These are phyloP conservation scores for Pollenia angustigena DNA, from an alignment of 2,888 invertebrate genomes.

Conservation along the genomic window DNA sequence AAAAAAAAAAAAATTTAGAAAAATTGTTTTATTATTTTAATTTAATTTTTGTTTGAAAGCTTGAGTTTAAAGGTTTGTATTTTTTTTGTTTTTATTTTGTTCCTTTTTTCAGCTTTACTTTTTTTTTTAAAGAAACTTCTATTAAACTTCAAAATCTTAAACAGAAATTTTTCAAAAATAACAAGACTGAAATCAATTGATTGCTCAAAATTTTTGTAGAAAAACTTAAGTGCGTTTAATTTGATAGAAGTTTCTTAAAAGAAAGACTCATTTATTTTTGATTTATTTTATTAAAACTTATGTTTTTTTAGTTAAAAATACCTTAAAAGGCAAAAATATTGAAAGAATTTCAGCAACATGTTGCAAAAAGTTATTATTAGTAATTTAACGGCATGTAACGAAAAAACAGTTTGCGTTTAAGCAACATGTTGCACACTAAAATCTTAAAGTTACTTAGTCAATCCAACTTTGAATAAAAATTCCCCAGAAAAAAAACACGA, in stretches of 20 bases:
- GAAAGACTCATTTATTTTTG: not conserved
- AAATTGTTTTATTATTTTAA: conserved; percentile 49
- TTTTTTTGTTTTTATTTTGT: not conserved
- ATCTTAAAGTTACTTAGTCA: no score
- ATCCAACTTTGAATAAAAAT: no score
- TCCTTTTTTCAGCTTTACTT: conserved; percentile 12
- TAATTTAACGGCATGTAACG: not conserved
- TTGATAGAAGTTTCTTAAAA: conserved; percentile 22
- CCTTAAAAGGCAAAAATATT: no score
- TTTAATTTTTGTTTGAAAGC: conserved; percentile 13
- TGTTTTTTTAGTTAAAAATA: no score
- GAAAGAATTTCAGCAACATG: not conserved
- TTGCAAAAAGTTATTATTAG: not conserved
- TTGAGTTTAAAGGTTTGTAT: conserved; percentile 44
- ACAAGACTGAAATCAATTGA: conserved; percentile 55
- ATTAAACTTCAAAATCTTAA: conserved; percentile 5
- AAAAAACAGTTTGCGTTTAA: not conserved
- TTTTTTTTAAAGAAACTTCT: conserved; percentile 16
- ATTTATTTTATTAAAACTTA: not conserved
- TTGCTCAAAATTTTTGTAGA: conserved; percentile 61
- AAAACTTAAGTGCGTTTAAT: conserved; percentile 7
- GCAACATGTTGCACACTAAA: not conserved
- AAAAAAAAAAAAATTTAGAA: not conserved
- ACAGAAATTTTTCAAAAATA: conserved; percentile 12
- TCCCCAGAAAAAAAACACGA: no score